phyloP scores from a whole-genome alignment of 2,797 vertebrate species.

The Esox masquinongy region DNA sequence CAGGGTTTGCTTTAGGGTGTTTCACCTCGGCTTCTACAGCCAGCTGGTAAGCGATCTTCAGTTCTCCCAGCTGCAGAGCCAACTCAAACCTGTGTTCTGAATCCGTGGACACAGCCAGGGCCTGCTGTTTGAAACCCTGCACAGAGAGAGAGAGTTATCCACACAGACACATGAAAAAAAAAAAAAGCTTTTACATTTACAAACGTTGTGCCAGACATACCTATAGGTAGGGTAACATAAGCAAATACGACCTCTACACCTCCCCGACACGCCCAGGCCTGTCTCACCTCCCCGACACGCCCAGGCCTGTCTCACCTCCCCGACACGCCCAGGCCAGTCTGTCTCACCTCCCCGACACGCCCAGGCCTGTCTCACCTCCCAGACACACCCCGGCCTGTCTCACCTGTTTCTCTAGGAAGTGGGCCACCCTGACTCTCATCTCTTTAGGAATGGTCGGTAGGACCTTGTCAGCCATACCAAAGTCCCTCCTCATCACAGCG shows the following conservation, averaged over 20 bases:
- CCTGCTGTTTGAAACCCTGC: conserved; percentile 70
- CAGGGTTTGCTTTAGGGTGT: not conserved
- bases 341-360: conserved; percentile 64
- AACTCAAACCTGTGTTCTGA: conserved; percentile 91
- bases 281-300: conserved; percentile 64
- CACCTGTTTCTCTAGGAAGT: conserved; percentile 93
- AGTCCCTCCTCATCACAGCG: conserved; percentile 92
- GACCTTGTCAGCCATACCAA: conserved; percentile 89
- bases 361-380: conserved; percentile 64
- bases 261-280: too few species aligned
- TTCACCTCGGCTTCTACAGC: conserved; percentile 57
- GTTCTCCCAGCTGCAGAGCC: conserved; percentile 90
- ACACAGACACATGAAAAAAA: not conserved
- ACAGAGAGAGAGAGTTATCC: conserved; percentile 17
- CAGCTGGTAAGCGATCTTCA: conserved; percentile 62
- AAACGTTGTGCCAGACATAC: not conserved
- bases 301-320: conserved; percentile 64
- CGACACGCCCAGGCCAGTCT: conserved; percentile 3
- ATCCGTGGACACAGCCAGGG: conserved; percentile 64
- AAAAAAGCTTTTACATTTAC: not conserved
- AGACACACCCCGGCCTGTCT: not conserved
- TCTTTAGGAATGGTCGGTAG: conserved; percentile 92
- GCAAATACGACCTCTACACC: not conserved
- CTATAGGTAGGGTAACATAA: not conserved
- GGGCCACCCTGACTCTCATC: conserved; percentile 89